Evolutionary conservation across 2,888 invertebrate species (phyloP), one percentile per base, ranked within the genome.

Genomic region (Mactromeris polynyma): DNA sequence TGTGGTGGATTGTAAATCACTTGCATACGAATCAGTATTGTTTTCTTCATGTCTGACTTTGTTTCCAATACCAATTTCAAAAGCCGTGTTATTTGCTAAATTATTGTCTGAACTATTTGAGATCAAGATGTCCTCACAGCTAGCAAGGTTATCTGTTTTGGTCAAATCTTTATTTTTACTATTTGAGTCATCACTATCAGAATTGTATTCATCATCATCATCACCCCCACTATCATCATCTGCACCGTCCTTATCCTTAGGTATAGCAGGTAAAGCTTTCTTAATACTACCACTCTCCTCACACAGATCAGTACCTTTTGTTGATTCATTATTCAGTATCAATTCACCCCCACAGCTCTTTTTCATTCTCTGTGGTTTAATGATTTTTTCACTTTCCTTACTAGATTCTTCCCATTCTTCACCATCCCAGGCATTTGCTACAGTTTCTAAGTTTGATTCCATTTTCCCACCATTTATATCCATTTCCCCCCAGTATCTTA

Each of bases 291-390:
- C 38, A 69, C 14, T 31, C 19, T 82, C 42, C 14, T 3, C 42
- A 6, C 19, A 4, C 17, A 14, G 26, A 51, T 9, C 19, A 81
- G 51, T 58, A 19, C 14, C 19, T 58, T 58, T 19, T 36, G 21
- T n/a, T 9, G n/a, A n/a, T 58, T 26, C 42, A 26, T 2, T 19
- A 58, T 64, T 54, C 19, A 17, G 17, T 3, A 42, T 40, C 21
- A 46, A n/a, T 51, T 81, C 82, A 33, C 21, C 36, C 31, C 21
- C 64, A 19, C 54, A 46, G 33, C 80, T 58, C 73, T 77, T 82
- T 77, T 54, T 86, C 36, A 51, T 58, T 42, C 86, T 89, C 46
- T 86, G 86, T 26, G 83, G 89, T 86, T 85, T 89, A 83, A 31
- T 33, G 14, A 21, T 26, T n/a, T 77, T 36, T 26, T 69, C 58